Conservation (phyloP, 2,113 vertebrate genomes). For the Nesoenas mayeri region DNA sequence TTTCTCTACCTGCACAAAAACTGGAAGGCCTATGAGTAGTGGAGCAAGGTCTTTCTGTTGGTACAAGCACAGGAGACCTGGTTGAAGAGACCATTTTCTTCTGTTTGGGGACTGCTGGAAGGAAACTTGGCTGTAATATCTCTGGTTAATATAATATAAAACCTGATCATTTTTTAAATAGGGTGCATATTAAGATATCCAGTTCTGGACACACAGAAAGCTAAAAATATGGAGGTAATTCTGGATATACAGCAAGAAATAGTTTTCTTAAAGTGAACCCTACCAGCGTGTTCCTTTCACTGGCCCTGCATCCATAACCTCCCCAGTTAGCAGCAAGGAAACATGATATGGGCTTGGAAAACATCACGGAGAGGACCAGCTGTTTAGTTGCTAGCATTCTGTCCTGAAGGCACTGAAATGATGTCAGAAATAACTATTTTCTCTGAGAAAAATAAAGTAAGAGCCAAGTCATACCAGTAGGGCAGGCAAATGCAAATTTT, state of each 20-base stretch:
- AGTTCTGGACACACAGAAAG: neutral
- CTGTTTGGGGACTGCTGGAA: neutral
- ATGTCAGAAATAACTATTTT: slow-evolving; percentile 25
- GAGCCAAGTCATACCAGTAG: neutral
- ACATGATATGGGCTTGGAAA: neutral
- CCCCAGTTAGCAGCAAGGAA: neutral
- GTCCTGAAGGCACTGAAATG: neutral
- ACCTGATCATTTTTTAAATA: neutral
- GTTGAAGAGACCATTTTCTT: neutral
- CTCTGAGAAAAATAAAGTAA: slow-evolving; percentile 5
- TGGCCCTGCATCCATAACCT: neutral
- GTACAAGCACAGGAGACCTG: neutral
- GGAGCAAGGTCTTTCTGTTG: neutral
- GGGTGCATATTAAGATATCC: neutral
- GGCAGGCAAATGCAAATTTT: neutral
- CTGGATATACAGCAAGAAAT: neutral
- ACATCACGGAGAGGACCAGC: neutral
- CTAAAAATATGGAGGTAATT: neutral
- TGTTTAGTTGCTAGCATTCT: neutral
- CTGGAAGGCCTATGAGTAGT: neutral
- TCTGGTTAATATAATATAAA: neutral
- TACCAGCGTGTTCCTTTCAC: fast-evolving
- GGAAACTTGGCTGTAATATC: neutral
- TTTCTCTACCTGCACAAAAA: neutral
- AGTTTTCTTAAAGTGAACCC: neutral